Conservation (phyloP, 2,113 vertebrate genomes). For the Pteropus alecto region DNA sequence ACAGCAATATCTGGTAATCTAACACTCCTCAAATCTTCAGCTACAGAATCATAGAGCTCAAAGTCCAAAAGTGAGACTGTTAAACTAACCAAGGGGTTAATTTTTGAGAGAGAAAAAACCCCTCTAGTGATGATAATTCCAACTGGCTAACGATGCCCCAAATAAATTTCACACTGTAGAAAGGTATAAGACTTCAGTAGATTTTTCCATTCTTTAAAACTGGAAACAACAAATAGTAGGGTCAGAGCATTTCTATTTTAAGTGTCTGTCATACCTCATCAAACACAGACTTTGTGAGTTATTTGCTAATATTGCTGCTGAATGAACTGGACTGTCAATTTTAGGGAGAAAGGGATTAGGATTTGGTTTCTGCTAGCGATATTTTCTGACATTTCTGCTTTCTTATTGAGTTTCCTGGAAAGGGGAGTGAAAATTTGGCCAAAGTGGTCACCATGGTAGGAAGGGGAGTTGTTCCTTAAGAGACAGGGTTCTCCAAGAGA, state of each 20-base stretch:
- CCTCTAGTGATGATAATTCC: not conserved
- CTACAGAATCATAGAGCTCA: not conserved
- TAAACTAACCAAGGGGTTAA: not conserved
- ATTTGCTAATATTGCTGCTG: not conserved
- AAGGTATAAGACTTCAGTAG: not conserved
- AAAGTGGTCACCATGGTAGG: not conserved
- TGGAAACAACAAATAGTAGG: not conserved
- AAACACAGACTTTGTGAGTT: not conserved
- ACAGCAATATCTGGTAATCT: not conserved
- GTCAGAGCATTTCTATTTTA: not conserved
- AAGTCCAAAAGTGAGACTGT: not conserved
- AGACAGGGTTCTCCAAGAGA: not conserved
- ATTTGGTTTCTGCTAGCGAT: not conserved
- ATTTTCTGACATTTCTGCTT: constrained; percentile 30
- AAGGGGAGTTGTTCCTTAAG: not conserved
- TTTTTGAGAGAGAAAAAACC: not conserved
- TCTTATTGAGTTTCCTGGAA: not conserved
- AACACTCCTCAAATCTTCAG: not conserved
- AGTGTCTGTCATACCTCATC: not conserved
- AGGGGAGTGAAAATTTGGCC: not conserved
- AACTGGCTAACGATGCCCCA: not conserved
- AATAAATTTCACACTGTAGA: not conserved
- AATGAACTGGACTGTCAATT: not conserved
- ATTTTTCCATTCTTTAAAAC: not conserved
- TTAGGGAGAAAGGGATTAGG: not conserved